phyloP scores from a whole-genome alignment of 2,113 vertebrate species.

The Ceyx cyanopectus region DNA sequence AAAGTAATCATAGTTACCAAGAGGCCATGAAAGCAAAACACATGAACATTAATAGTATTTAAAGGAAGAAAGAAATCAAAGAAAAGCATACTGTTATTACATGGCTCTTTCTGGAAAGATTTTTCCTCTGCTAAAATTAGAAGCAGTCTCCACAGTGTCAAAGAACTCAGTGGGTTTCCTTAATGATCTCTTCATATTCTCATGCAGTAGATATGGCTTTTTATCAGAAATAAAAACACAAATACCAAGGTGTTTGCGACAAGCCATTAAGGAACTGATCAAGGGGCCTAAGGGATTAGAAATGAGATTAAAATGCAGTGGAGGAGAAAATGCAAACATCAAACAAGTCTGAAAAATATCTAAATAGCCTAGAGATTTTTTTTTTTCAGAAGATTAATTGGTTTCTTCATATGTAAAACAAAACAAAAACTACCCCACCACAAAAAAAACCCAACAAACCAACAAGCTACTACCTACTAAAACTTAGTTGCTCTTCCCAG shows the following conservation, averaged over 20 bases:
- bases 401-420: neutral
- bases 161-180: neutral
- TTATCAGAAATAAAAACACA: neutral
- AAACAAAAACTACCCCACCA: neutral
- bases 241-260: neutral
- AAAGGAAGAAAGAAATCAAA: neutral
- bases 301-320: constrained; percentile 13
- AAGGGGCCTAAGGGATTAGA: neutral
- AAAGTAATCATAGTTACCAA: neutral
- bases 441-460: neutral
- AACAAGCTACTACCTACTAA: neutral
- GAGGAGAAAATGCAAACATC: constrained; percentile 12
- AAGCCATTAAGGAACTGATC: neutral
- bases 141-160: neutral
- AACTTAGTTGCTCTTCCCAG: neutral
- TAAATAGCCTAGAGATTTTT: neutral
- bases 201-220: neutral
- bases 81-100: neutral
- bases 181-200: neutral
- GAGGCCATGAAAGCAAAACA: neutral
- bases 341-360: neutral
- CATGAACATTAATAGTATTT: neutral
- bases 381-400: neutral
- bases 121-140: neutral
- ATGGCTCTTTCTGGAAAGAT: neutral